These are phyloP conservation scores for Andrena cerasifolii DNA, from an alignment of 1,140 invertebrate species.

Conservation along the genomic window DNA sequence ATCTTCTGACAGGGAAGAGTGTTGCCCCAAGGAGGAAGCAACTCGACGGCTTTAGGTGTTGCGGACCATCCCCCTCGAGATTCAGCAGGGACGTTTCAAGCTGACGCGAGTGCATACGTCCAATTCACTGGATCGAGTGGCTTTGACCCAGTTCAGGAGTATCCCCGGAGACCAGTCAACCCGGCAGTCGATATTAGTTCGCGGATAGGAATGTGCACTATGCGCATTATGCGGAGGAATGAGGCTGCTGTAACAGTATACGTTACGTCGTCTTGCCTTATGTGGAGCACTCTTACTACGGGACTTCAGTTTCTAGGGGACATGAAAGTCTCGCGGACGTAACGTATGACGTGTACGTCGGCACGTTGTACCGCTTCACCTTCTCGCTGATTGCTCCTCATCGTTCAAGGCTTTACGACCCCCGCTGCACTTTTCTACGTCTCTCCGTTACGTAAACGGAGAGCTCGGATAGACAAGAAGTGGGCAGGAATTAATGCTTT, in stretches of 20 bases:
- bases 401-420: not conserved
- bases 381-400: not conserved
- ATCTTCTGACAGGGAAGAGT: too few relatives aligned
- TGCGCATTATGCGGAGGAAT: slow-evolving; percentile 43
- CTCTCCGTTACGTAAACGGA: not conserved
- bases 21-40: too few relatives aligned
- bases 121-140: slow-evolving; percentile 7
- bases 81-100: not conserved
- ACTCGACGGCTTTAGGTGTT: too few relatives aligned
- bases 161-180: slow-evolving; percentile 23
- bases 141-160: slow-evolving; percentile 43
- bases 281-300: slow-evolving; percentile 52
- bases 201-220: slow-evolving; percentile 45
- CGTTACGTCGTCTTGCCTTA: slow-evolving; percentile 52
- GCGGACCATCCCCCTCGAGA: too few relatives aligned
- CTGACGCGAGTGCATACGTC: not conserved
- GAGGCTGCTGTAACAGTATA: slow-evolving; percentile 52
- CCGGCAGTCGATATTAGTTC: slow-evolving; percentile 54
- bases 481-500: too few relatives aligned
- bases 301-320: slow-evolving; percentile 47
- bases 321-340: slow-evolving; percentile 29
- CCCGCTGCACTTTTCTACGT: too few relatives aligned
- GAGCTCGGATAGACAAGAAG: too few relatives aligned
- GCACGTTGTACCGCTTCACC: not conserved
- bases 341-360: slow-evolving; percentile 25